Percentiles rank a stretch among this genome's conserved stretches.
These are phyloP conservation scores for Ectemnius continuus DNA, from an alignment of 2,888 invertebrate species.

Conservation along the genomic window DNA sequence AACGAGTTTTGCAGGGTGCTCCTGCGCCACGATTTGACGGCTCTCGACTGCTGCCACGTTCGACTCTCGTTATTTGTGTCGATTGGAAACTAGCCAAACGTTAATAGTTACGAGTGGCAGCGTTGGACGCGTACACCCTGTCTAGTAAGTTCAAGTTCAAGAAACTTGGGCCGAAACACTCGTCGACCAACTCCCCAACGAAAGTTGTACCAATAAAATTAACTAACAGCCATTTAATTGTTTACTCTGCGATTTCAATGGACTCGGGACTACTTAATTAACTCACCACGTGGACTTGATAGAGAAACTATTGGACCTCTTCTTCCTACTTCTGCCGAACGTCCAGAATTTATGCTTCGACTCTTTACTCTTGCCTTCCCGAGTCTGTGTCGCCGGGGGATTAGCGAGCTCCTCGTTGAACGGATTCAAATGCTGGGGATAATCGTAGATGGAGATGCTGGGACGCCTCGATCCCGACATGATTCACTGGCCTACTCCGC, in stretches of 20 bases:
- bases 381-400: constrained; percentile 45
- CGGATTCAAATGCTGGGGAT: constrained; percentile 88
- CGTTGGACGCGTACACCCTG: constrained; percentile 26
- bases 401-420: constrained; percentile 82
- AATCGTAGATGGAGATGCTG: constrained; percentile 82
- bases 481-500: constrained; percentile 18
- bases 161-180: constrained; percentile 33
- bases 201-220: background rate
- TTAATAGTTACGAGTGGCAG: constrained; percentile 21
- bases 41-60: constrained; percentile 25
- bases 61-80: constrained; percentile 34
- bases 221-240: background rate
- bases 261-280: background rate
- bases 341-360: constrained; percentile 73
- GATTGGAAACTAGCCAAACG: constrained; percentile 46
- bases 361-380: constrained; percentile 66
- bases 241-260: background rate
- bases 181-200: background rate
- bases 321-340: constrained; percentile 78
- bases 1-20: constrained; percentile 33
- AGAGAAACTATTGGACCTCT: constrained; percentile 82
- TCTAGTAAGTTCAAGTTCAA: constrained; percentile 49
- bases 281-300: constrained; percentile 63
- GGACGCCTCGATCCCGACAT: constrained; percentile 79
- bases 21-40: constrained; percentile 34